Evolutionary conservation across 2,113 vertebrate species (phyloP).

Genomic region (Garra rufa): DNA sequence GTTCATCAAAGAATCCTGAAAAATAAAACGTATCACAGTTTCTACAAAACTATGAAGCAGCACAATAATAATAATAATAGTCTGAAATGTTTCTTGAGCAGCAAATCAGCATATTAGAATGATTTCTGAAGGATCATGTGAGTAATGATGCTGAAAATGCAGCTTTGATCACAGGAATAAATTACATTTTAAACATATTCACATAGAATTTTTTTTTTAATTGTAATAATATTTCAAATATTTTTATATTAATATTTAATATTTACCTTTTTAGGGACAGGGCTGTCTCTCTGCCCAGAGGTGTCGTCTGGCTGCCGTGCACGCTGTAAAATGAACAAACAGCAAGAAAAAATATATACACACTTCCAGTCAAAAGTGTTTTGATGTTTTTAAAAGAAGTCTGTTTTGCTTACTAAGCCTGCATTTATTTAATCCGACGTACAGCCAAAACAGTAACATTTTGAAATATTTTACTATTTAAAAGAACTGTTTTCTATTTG

Average conservation of each 20-base stretch:
- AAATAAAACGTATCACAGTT: too few relatives aligned
- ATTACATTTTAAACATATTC: not conserved
- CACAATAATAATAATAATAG: not conserved
- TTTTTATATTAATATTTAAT: not conserved
- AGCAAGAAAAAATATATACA: too few relatives aligned
- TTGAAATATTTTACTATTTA: too few relatives aligned
- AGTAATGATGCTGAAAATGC: not conserved
- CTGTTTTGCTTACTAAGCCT: too few relatives aligned
- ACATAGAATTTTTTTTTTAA: not conserved
- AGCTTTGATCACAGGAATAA: not conserved
- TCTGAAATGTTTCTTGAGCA: not conserved
- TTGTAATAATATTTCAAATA: not conserved
- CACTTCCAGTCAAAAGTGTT: too few relatives aligned
- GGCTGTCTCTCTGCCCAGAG: conserved; percentile 83
- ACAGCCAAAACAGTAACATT: too few relatives aligned
- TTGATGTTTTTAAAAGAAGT: too few relatives aligned
- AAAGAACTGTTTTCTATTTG: too few relatives aligned
- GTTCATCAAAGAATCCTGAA: too few relatives aligned
- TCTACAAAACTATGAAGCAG: too few relatives aligned
- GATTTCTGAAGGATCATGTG: not conserved
- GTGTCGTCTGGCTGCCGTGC: conserved; percentile 84
- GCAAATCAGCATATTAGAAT: not conserved
- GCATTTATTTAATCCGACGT: too few relatives aligned
- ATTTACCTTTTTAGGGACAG: conserved; percentile 86
- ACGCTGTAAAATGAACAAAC: conserved; percentile 73